Evolutionary conservation across 37 sponge, comb jelly and placozoan genomes (phyloP).

Genomic region (Agelas oroides): DNA sequence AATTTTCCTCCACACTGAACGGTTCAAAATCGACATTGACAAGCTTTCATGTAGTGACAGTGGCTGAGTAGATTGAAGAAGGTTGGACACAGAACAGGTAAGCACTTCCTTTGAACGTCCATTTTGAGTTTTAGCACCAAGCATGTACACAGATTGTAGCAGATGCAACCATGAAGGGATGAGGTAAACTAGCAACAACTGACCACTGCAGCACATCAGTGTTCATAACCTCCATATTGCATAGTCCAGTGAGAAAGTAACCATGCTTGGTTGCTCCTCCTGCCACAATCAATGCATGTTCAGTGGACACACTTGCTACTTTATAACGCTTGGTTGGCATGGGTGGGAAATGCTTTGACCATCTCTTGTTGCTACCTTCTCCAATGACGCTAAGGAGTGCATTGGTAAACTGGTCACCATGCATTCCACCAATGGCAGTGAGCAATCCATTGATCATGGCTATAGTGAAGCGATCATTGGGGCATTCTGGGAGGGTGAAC

Average conservation of each 20-base stretch:
- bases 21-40: background rate
- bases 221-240: conserved; percentile 20
- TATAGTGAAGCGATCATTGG: conserved; percentile 3
- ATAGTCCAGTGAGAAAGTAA: background rate
- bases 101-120: too few relatives aligned
- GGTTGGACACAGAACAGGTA: too few relatives aligned
- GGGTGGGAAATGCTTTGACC: conserved; percentile 18
- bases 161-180: background rate
- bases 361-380: background rate
- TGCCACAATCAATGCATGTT: background rate
- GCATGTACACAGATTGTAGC: conserved; percentile 6
- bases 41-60: too few relatives aligned
- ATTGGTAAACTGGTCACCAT: background rate
- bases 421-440: conserved; percentile 19
- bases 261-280: conserved; percentile 8
- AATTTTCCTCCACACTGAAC: background rate
- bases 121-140: too few relatives aligned
- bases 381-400: background rate
- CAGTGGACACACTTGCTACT: background rate
- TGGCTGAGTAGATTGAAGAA: too few relatives aligned
- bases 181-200: background rate
- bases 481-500: background rate
- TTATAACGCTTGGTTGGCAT: conserved; percentile 21
- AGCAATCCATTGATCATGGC: conserved; percentile 1
- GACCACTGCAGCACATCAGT: background rate